A percentile compares a stretch with the other conserved stretches of the same genome.
phyloP scores from a whole-genome alignment of 2,113 vertebrate species.

The Amblyopsis rosae region DNA sequence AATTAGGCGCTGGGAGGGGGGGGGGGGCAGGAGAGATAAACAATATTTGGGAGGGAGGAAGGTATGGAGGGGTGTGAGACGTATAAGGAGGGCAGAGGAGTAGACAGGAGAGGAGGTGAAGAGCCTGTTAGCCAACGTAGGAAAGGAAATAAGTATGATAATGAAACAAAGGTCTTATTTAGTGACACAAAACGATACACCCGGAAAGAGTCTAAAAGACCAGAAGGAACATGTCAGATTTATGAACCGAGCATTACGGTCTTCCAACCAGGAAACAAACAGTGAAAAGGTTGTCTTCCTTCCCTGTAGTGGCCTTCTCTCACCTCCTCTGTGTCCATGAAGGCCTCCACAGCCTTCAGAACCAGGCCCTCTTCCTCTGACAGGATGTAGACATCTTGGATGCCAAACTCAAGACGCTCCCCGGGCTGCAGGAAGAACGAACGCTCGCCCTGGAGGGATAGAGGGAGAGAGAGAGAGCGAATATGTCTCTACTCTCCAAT shows the following conservation, averaged over 20 bases:
- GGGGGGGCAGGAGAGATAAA: neutral
- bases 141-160: constrained; percentile 13
- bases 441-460: constrained; percentile 82
- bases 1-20: neutral
- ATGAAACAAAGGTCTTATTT: neutral
- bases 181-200: neutral
- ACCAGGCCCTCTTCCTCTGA: constrained; percentile 89
- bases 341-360: constrained; percentile 81
- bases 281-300: neutral
- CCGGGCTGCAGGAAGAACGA: constrained; percentile 90
- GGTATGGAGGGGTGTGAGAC: constrained; percentile 4
- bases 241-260: no score
- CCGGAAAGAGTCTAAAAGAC: no score
- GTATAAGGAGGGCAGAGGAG: neutral
- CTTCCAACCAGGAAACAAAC: no score
- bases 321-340: constrained; percentile 73
- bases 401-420: constrained; percentile 81
- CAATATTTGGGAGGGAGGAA: neutral
- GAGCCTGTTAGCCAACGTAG: constrained; percentile 14
- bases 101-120: constrained; percentile 3
- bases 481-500: neutral
- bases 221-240: no score
- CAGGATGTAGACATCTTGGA: constrained; percentile 85
- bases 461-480: neutral
- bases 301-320: constrained; percentile 8